A percentile compares a stretch with the other conserved stretches of the same genome.
Conservation (phyloP, 2,113 vertebrate species). For the Heteronetta atricapilla region DNA sequence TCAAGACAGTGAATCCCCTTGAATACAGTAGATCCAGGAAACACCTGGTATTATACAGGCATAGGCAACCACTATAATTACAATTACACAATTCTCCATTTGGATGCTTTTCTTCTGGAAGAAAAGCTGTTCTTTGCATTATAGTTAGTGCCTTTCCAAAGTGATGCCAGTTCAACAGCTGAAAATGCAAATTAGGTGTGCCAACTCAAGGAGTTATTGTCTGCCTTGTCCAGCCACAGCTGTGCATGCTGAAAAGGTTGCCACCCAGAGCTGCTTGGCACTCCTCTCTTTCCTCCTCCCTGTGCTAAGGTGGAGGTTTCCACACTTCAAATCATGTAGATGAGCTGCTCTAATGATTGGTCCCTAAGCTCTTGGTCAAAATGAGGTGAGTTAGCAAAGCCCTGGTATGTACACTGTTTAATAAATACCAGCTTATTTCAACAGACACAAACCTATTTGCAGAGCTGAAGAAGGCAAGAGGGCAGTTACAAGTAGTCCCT, state of each 20-base stretch:
- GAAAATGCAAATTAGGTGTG: background rate
- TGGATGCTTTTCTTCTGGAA: background rate
- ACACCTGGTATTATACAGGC: background rate
- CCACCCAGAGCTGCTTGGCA: background rate
- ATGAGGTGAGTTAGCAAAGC: background rate
- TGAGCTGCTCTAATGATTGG: background rate
- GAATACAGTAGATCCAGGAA: background rate
- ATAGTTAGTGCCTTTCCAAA: background rate
- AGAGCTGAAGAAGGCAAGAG: background rate
- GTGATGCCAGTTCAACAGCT: background rate
- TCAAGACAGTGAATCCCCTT: fast-evolving
- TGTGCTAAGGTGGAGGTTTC: background rate
- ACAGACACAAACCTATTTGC: background rate
- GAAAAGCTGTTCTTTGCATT: background rate
- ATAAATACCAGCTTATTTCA: background rate
- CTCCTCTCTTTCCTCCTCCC: background rate
- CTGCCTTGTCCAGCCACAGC: background rate
- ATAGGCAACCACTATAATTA: background rate
- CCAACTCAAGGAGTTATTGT: background rate
- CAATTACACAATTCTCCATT: background rate
- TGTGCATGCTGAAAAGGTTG: background rate
- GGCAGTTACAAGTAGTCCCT: background rate
- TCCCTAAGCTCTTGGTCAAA: background rate
- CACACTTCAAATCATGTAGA: background rate
- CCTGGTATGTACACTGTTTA: background rate